phyloP scores from a whole-genome alignment of 2,797 vertebrate genomes.

The Mus spretus region DNA sequence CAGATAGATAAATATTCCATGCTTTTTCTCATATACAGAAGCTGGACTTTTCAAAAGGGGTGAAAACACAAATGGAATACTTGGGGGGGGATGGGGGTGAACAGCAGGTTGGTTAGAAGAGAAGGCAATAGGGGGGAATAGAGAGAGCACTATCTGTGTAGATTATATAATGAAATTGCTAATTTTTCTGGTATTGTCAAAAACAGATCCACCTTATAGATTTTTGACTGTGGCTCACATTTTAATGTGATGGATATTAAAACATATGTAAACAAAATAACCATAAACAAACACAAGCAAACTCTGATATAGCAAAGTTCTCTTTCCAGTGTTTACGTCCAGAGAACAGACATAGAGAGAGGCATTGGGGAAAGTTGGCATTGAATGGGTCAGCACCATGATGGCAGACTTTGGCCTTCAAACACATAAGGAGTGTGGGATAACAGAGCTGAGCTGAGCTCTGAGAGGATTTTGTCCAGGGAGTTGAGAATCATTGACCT shows the following conservation, averaged over 20 bases:
- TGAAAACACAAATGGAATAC: not conserved
- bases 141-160: not conserved
- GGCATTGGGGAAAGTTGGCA: not conserved
- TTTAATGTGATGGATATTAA: not conserved
- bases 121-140: not conserved
- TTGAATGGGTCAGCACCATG: not conserved
- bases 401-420: not conserved
- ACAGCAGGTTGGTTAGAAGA: not conserved
- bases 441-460: not conserved
- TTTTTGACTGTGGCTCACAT: not conserved
- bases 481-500: not conserved
- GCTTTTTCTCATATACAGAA: not conserved
- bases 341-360: constrained; percentile 10
- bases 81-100: not conserved
- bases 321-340: not conserved
- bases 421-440: not conserved
- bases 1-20: not conserved
- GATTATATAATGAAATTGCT: not conserved
- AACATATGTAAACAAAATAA: not conserved
- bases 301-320: not conserved
- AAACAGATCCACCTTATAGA: not conserved
- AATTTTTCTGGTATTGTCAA: not conserved
- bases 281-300: not conserved
- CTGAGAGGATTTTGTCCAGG: not conserved
- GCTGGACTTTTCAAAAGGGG: not conserved